phyloP scores from a whole-genome alignment of 53 echinoderm and acorn worm genomes.

The Echinarachnius parma region DNA sequence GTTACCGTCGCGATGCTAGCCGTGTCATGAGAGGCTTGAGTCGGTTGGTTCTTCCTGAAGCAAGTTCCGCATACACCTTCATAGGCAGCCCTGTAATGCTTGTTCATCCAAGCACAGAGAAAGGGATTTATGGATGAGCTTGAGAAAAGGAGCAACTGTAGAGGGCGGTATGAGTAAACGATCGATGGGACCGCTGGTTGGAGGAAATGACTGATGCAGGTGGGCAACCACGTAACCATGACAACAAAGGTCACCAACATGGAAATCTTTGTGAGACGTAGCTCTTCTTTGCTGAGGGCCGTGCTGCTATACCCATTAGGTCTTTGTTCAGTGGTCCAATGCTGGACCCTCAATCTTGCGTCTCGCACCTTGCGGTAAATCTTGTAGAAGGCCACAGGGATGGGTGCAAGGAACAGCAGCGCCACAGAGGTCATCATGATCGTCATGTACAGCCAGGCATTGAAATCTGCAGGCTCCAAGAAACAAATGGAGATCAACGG shows the following conservation, averaged over 20 bases:
- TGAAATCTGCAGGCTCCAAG: conserved; percentile 7
- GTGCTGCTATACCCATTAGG: background rate
- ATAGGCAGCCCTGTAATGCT: conserved; percentile 55
- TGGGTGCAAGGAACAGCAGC: background rate
- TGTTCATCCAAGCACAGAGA: conserved; percentile 71
- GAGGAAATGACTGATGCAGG: conserved; percentile 33
- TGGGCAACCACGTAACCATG: conserved; percentile 67
- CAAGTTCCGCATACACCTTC: conserved; percentile 32
- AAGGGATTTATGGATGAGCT: conserved; percentile 81
- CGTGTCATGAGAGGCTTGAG: no score
- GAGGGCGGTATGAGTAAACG: conserved; percentile 35
- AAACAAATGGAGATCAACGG: conserved; percentile 1
- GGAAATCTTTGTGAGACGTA: conserved; percentile 68
- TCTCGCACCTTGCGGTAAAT: conserved; percentile 9
- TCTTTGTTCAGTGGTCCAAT: background rate
- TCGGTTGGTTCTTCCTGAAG: conserved; percentile 18
- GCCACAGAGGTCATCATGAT: conserved; percentile 3
- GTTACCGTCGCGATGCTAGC: no score
- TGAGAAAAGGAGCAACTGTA: conserved; percentile 55
- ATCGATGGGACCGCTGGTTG: background rate
- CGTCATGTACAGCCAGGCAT: conserved; percentile 27
- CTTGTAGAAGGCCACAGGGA: conserved; percentile 1
- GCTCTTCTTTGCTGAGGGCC: conserved; percentile 52
- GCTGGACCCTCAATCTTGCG: background rate
- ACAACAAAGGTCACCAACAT: conserved; percentile 49